Evolutionary conservation across 1,140 invertebrate species (phyloP).

Genomic region (Caenorhabditis latens): DNA sequence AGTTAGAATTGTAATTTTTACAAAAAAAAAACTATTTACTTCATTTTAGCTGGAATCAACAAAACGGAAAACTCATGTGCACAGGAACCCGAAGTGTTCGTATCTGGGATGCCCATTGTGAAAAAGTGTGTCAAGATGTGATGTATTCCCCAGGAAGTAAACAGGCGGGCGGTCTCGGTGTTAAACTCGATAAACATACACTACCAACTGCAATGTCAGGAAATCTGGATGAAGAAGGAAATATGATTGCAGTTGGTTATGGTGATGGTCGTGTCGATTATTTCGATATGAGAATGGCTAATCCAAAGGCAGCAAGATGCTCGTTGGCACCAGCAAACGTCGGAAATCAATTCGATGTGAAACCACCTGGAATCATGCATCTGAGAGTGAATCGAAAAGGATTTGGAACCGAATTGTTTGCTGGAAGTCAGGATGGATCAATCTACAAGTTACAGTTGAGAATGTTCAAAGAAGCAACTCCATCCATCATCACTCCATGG

Average conservation of each 20-base stretch:
- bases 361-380: constrained; percentile 32
- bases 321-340: neutral
- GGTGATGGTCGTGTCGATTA: constrained; percentile 31
- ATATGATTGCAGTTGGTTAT: constrained; percentile 42
- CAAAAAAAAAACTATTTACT: neutral
- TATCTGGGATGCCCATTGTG: constrained; percentile 34
- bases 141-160: constrained; percentile 65
- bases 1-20: neutral
- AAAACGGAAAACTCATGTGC: constrained; percentile 68
- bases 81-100: constrained; percentile 72
- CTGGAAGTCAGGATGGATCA: constrained; percentile 33
- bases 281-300: constrained; percentile 48
- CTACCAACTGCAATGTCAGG: constrained; percentile 48
- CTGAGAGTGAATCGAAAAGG: constrained; percentile 25
- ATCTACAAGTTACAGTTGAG: constrained; percentile 39
- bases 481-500: constrained; percentile 20
- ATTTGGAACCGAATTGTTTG: constrained; percentile 24
- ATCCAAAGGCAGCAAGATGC: constrained; percentile 23
- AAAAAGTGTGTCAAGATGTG: constrained; percentile 40
- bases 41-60: constrained; percentile 74
- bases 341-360: neutral
- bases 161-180: constrained; percentile 57
- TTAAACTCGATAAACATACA: constrained; percentile 5
- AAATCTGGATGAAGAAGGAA: constrained; percentile 48
- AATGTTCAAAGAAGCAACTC: constrained; percentile 40